These are phyloP conservation scores for Caenorhabditis drosophilae DNA, from an alignment of 2,888 invertebrate genomes.

Conservation along the genomic window DNA sequence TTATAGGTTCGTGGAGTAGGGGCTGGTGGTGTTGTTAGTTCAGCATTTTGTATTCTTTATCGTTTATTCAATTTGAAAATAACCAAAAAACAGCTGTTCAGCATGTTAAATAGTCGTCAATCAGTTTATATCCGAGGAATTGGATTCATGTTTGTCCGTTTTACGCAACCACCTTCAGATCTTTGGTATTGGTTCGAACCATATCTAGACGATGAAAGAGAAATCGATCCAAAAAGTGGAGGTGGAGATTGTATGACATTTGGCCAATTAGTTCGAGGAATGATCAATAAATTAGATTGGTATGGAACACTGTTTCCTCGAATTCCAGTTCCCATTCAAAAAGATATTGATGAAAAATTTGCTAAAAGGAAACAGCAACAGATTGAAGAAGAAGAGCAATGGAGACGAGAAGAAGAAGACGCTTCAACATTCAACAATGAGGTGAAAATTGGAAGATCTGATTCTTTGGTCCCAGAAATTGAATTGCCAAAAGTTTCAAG, in stretches of 20 bases:
- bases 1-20: constrained; percentile 93
- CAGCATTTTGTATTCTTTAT: constrained; percentile 97
- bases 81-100: constrained; percentile 95
- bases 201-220: constrained; percentile 76
- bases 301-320: constrained; percentile 96
- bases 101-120: constrained; percentile 90
- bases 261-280: constrained; percentile 75
- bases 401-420: constrained; percentile 9
- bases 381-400: constrained; percentile 36
- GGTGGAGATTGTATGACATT: constrained; percentile 91
- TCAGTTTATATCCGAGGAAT: constrained; percentile 96
- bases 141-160: constrained; percentile 77
- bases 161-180: constrained; percentile 92
- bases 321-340: constrained; percentile 90
- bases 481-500: constrained; percentile 35
- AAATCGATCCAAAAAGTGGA: constrained; percentile 95
- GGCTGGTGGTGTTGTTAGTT: constrained; percentile 98
- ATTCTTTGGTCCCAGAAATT: background rate
- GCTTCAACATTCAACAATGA: too few relatives aligned
- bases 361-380: constrained; percentile 52
- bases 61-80: constrained; percentile 93
- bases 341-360: constrained; percentile 66
- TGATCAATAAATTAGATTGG: constrained; percentile 83
- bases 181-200: constrained; percentile 96
- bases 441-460: background rate